Evolutionary conservation across 2,797 vertebrate genomes (phyloP).

Genomic region (Heteromormyrus szaboi): DNA sequence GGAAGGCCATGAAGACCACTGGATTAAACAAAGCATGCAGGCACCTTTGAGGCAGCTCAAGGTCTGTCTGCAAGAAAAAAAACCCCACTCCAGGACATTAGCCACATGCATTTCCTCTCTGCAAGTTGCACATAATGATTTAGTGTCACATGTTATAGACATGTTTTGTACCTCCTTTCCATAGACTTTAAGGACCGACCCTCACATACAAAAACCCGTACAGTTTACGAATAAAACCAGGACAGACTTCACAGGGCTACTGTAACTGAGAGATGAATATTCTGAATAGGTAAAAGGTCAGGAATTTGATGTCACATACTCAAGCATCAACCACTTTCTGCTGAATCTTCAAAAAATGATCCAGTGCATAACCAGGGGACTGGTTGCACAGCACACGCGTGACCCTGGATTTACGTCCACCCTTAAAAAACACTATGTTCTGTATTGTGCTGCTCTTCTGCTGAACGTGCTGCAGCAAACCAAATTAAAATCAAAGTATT

Average conservation of each 20-base stretch:
- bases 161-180: background rate
- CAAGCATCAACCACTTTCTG: background rate
- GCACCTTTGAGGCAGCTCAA: background rate
- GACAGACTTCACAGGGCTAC: background rate
- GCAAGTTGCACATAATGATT: background rate
- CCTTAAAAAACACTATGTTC: slow-evolving; percentile 28
- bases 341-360: slow-evolving; percentile 10
- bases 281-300: background rate
- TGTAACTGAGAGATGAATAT: background rate
- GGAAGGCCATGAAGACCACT: background rate
- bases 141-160: background rate
- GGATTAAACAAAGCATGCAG: background rate
- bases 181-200: background rate
- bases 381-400: background rate
- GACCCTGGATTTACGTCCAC: slow-evolving; percentile 30
- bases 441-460: background rate
- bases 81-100: background rate
- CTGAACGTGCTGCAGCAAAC: background rate
- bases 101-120: background rate
- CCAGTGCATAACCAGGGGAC: background rate
- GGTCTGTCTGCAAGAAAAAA: background rate
- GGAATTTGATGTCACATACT: background rate
- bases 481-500: slow-evolving; percentile 23
- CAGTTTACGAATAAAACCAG: background rate
- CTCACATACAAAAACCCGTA: background rate